Evolutionary conservation across 2,888 invertebrate species (phyloP), one percentile per base, ranked within the genome.

Genomic region (Lagria hirta): DNA sequence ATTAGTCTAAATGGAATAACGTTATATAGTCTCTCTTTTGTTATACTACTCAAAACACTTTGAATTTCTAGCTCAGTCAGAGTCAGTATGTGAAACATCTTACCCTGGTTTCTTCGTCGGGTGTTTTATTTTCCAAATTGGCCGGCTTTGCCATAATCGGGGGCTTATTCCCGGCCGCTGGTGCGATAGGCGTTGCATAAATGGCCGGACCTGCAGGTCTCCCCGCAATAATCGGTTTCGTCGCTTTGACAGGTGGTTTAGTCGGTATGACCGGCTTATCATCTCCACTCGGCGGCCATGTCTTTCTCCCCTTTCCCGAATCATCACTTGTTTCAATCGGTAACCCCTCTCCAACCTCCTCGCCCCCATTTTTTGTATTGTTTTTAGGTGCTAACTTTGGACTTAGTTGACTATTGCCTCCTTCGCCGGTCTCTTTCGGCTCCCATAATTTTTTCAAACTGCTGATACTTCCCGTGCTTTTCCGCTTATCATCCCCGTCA

Each of bases 361-460:
- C 70, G 8, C 68, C 70, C 30, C 58, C 64, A 54, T 70, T 73
- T 29, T 56, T 63, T n/a, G n/a, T n/a, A 51, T 69, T 69, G 49
- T 73, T 73, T 61, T 78, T 79, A 13, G 75, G 49, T 11, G 74
- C 73, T 55, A 84, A 71, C 65, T 85, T 86, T 1, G 83, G 84
- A 60, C 83, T 83, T 24, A 83, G 68, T 44, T 83, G 80, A 29
- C 80, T 75, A 50, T 76, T 77, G 2, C 72, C 71, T 22, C 66
- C 68, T 29, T 53, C 57, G 51, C 73, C 73, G 28, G 64, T 60
- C 66, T 85, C 85, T 65, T 87, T 88, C 53, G 84, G 86, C 72
- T 94, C 94, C 94, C 94, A 94, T 50, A 94, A 74, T 70, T 90
- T 90, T 70, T 93, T 93, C 61, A 94, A 76, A 70, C 90, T 93